Evolutionary conservation across 1,140 invertebrate species (phyloP).

Genomic region (Bombus breviceps): DNA sequence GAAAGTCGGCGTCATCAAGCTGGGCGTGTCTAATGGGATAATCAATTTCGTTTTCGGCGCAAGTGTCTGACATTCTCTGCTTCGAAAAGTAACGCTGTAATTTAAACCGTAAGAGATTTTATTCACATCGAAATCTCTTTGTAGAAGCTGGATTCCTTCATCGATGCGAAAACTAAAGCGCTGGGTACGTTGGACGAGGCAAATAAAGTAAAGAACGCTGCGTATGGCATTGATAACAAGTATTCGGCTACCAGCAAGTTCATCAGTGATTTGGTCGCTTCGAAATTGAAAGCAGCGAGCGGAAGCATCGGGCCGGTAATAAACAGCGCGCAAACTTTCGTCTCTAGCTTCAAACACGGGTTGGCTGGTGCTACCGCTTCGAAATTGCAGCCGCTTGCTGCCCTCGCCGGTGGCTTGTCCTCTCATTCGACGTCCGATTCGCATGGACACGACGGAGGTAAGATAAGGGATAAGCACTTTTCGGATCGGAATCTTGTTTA

Average conservation of each 20-base stretch:
- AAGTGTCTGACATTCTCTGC: constrained; percentile 74
- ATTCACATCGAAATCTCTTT: constrained; percentile 16
- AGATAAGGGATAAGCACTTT: neutral
- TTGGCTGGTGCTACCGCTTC: constrained; percentile 70
- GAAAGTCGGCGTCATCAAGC: constrained; percentile 87
- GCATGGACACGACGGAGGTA: neutral
- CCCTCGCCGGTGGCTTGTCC: constrained; percentile 72
- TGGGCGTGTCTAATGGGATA: constrained; percentile 89
- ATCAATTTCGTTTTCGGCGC: constrained; percentile 91
- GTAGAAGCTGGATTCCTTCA: constrained; percentile 90
- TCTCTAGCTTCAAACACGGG: constrained; percentile 69
- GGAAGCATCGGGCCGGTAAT: constrained; percentile 76
- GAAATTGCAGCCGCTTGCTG: constrained; percentile 78
- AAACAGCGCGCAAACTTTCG: constrained; percentile 77
- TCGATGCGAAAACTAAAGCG: constrained; percentile 89
- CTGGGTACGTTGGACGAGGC: constrained; percentile 86
- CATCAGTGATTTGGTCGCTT: constrained; percentile 70
- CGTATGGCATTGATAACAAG: constrained; percentile 86
- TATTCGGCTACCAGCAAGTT: constrained; percentile 77
- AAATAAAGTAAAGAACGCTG: constrained; percentile 89
- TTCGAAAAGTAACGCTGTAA: too few species aligned
- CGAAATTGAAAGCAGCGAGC: constrained; percentile 73
- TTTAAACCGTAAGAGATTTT: neutral
- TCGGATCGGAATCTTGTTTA: too few species aligned
- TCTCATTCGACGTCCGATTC: neutral